Conservation (phyloP, 2,888 invertebrate species). For the Hydraecia micacea region DNA sequence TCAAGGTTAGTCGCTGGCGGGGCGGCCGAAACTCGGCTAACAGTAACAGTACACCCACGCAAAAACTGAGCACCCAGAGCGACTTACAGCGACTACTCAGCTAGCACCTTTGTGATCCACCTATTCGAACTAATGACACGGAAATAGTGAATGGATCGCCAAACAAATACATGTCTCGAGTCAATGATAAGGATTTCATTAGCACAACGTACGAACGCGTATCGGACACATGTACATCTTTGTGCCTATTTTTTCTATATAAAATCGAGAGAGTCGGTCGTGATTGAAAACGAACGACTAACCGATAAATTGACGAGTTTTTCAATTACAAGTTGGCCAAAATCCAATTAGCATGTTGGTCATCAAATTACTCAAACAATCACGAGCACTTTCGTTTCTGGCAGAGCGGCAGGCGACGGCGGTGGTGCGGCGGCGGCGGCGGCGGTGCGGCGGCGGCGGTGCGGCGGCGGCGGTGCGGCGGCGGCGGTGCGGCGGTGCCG, state of each 20-base stretch:
- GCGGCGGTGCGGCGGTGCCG: slow-evolving; percentile 63
- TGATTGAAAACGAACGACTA: slow-evolving; percentile 72
- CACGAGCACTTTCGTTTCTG: slow-evolving; percentile 70
- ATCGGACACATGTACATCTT: slow-evolving; percentile 65
- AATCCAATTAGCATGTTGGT: slow-evolving; percentile 73
- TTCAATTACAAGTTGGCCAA: slow-evolving; percentile 69
- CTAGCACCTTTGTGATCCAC: slow-evolving; percentile 82
- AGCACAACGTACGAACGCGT: slow-evolving; percentile 66
- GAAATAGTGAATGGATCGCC: slow-evolving; percentile 82
- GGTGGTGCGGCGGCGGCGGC: slow-evolving; percentile 57
- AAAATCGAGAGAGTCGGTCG: slow-evolving; percentile 76
- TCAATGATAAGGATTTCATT: slow-evolving; percentile 83
- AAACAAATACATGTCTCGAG: slow-evolving; percentile 74
- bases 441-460: slow-evolving; percentile 62
- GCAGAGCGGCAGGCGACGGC: slow-evolving; percentile 60
- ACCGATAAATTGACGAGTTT: slow-evolving; percentile 66
- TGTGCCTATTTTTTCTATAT: slow-evolving; percentile 69
- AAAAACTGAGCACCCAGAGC: slow-evolving; percentile 84
- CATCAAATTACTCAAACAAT: slow-evolving; percentile 72
- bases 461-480: slow-evolving; percentile 53
- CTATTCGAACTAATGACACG: slow-evolving; percentile 85
- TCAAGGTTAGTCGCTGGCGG: slow-evolving; percentile 88
- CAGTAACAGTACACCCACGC: slow-evolving; percentile 87
- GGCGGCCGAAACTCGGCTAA: slow-evolving; percentile 87
- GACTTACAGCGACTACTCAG: slow-evolving; percentile 70